Evolutionary conservation across 1,140 invertebrate genomes (phyloP), one percentile per base, ranked within the genome.

Genomic region (Drosophila tani): DNA sequence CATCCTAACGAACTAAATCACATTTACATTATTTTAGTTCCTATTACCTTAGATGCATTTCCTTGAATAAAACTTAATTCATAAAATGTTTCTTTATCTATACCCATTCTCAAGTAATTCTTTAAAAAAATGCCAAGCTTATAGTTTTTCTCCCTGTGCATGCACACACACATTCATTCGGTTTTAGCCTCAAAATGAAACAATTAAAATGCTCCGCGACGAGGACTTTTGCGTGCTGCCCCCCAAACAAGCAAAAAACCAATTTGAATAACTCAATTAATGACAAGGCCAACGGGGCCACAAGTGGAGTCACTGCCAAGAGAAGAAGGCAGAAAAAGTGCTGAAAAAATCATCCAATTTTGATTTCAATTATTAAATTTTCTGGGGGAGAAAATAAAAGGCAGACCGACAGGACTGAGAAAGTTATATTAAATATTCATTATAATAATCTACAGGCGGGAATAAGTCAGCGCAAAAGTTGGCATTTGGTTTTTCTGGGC

Each of bases 351-450:
- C 59, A 55, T 59, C 49, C 67, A 65, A 79, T 79, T 78, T 77
- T 69, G 65, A 77, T 78, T 79, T 81, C 63, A 69, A 75, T 81
- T 81, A 69, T 81, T 57, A 51, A 46, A 68, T 80, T 62, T 76
- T 56, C 47, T 24, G 7, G 19, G 41, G 15, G 2, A 47, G 51
- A 59, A 81, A 65, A 32, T 55, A 51, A 57, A 51, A 40, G 51
- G 63, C 57, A 60, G 17, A 15, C 9, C 45, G 68, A 41, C 49
- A 47, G 62, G 27, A 56, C 15, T 38, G 11, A 55, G 51, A 75
- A 79, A 81, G 75, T 90, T 84, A 58, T 79, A 88, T 87, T 78
- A 87, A 83, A 88, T 87, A 87, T 81, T 87, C 81, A 87, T 87
- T 87, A 87, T 64, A 83, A 81, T 84, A 88, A 90, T 88, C 81